These are phyloP conservation scores for Hippoglossus stenolepis DNA, from an alignment of 2,113 vertebrate genomes.

Conservation along the genomic window DNA sequence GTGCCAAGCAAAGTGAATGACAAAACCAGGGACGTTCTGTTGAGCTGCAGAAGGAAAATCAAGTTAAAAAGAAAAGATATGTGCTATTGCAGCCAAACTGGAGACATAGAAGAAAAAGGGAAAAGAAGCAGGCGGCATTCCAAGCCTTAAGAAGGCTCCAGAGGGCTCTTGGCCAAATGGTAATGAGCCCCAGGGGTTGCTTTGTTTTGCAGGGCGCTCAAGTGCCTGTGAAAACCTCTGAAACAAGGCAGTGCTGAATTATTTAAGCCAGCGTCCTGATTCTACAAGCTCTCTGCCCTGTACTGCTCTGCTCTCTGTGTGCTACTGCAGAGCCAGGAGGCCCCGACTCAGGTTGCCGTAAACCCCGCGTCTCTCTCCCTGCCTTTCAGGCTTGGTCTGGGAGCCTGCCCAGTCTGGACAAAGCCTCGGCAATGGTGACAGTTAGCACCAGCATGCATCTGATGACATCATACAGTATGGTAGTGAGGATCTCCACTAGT, in stretches of 20 bases:
- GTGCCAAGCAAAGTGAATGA: constrained; percentile 35
- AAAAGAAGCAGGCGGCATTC: constrained; percentile 74
- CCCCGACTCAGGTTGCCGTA: constrained; percentile 44
- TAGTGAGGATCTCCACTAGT: not conserved
- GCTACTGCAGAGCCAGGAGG: constrained; percentile 46
- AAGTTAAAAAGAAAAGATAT: constrained; percentile 63
- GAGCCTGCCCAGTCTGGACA: constrained; percentile 21
- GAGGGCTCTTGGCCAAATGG: constrained; percentile 81
- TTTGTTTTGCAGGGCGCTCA: constrained; percentile 81
- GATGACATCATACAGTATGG: not conserved
- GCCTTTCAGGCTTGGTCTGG: constrained; percentile 25
- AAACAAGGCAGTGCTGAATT: constrained; percentile 79
- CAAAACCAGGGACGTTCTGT: constrained; percentile 61
- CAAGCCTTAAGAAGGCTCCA: constrained; percentile 77
- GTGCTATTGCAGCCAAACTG: constrained; percentile 73
- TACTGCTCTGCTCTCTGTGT: constrained; percentile 36
- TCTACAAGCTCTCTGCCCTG: constrained; percentile 58
- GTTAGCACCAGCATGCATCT: not conserved
- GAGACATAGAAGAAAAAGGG: constrained; percentile 64
- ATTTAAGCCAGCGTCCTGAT: constrained; percentile 73
- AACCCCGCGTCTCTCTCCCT: constrained; percentile 11
- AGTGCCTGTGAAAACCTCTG: constrained; percentile 81
- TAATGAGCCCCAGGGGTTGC: constrained; percentile 82
- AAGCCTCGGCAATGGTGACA: constrained; percentile 19
- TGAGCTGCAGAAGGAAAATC: constrained; percentile 61